Conservation (phyloP, 1,140 invertebrate genomes). For the Conus ventricosus region DNA sequence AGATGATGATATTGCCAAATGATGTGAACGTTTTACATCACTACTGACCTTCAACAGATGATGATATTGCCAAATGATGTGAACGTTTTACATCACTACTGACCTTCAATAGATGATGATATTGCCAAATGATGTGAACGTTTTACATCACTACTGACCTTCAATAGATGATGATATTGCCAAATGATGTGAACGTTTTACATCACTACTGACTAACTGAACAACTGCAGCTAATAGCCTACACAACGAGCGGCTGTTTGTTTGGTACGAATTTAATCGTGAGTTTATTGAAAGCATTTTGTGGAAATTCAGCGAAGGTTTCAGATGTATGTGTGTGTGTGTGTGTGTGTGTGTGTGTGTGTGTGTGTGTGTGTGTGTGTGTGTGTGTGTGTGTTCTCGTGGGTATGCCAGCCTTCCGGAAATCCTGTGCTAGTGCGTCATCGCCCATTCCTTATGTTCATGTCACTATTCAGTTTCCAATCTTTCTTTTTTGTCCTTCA, state of each 20-base stretch:
- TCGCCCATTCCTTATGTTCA: neutral
- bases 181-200: neutral
- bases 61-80: neutral
- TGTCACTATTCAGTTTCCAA: neutral
- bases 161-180: neutral
- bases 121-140: neutral
- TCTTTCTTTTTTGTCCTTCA: neutral
- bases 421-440: neutral
- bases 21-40: neutral
- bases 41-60: neutral
- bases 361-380: neutral
- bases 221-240: neutral
- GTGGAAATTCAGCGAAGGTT: too few species aligned
- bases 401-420: neutral
- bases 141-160: neutral
- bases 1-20: neutral
- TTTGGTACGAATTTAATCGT: neutral
- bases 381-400: too few species aligned
- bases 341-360: slow-evolving; percentile 6
- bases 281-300: too few species aligned
- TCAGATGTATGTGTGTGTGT: neutral
- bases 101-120: neutral
- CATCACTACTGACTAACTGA: neutral
- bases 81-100: neutral
- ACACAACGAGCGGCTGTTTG: neutral